Evolutionary conservation across 2,797 vertebrate genomes (phyloP).

Genomic region (Urocyon cinereoargenteus): DNA sequence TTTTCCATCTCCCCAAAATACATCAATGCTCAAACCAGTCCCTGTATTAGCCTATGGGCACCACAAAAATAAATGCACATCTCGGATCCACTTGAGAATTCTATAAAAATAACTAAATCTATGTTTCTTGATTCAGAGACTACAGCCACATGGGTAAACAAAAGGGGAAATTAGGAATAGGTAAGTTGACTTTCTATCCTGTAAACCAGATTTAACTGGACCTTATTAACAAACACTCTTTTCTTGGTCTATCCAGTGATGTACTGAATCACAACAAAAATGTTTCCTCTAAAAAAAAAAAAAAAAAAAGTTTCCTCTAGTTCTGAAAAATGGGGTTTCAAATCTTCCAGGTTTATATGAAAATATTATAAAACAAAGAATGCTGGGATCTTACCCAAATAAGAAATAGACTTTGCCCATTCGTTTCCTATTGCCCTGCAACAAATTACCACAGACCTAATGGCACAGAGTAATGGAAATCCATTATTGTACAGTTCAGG

Average conservation of each 20-base stretch:
- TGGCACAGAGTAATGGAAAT: background rate
- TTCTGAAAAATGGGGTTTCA: background rate
- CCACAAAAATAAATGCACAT: background rate
- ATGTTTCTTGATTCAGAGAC: background rate
- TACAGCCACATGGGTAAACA: background rate
- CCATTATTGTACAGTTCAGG: background rate
- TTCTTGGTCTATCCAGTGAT: background rate
- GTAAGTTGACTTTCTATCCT: background rate
- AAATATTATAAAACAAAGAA: constrained; percentile 2
- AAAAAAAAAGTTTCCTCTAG: background rate
- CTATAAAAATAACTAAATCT: background rate
- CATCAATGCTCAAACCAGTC: background rate
- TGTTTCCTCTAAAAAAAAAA: background rate
- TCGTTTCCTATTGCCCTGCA: background rate
- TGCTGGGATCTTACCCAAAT: background rate
- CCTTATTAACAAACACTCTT: background rate
- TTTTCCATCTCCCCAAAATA: background rate
- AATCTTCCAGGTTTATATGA: constrained; percentile 14
- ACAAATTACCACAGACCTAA: background rate
- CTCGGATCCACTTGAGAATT: background rate
- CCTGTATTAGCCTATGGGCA: background rate
- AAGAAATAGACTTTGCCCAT: background rate
- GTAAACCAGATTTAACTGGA: background rate
- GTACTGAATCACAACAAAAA: background rate
- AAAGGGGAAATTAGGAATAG: background rate